Evolutionary conservation across 2,797 vertebrate genomes (phyloP).

Genomic region (Chloroceryle amazona): DNA sequence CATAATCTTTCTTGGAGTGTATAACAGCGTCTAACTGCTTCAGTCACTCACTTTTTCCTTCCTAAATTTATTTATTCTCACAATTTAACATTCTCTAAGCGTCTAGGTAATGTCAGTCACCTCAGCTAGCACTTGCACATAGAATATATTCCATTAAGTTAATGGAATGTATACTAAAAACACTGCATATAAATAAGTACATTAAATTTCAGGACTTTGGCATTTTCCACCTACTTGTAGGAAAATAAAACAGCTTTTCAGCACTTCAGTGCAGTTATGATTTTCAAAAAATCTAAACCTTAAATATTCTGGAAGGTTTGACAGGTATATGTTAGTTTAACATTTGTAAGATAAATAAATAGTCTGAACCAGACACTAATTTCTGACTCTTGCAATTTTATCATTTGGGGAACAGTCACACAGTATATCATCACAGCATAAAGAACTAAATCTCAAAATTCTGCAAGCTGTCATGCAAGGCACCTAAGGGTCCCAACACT

Average conservation of each 20-base stretch:
- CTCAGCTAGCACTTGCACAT: not conserved
- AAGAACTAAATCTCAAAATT: not conserved
- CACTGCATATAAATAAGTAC: constrained; percentile 34
- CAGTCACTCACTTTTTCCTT: not conserved
- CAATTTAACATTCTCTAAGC: constrained; percentile 22
- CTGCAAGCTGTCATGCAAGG: not conserved
- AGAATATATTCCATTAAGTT: constrained; percentile 21
- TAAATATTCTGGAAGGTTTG: constrained; percentile 17
- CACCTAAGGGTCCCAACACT: not conserved
- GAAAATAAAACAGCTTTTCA: constrained; percentile 32
- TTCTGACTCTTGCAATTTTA: not conserved
- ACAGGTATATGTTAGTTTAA: not conserved
- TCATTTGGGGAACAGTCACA: not conserved
- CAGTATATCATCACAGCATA: not conserved
- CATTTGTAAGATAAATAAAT: not conserved
- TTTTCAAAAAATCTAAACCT: not conserved
- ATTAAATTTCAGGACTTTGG: constrained; percentile 25
- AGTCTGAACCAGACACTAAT: not conserved
- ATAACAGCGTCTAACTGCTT: not conserved
- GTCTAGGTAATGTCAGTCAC: constrained; percentile 10
- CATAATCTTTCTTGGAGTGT: not conserved
- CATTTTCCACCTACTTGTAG: not conserved
- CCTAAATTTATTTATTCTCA: constrained; percentile 12
- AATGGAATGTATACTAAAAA: not conserved
- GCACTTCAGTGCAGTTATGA: not conserved